phyloP scores from a whole-genome alignment of 2,888 invertebrate species.

The Hypomecis atomaria region DNA sequence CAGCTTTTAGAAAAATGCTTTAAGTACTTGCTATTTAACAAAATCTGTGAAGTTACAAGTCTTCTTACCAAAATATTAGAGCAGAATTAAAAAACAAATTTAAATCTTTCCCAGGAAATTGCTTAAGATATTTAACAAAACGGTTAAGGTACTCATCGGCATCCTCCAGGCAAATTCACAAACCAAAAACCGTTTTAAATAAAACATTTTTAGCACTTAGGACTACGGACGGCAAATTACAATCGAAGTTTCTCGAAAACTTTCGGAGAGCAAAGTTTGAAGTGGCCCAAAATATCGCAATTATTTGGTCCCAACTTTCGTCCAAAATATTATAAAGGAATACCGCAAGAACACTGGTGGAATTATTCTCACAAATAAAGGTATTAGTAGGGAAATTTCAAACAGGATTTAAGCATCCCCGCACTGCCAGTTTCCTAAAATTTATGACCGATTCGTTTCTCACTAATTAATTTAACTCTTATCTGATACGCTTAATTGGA shows the following conservation, averaged over 20 bases:
- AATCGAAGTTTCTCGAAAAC: constrained; percentile 17
- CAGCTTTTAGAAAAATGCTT: too few relatives aligned
- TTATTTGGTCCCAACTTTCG: constrained; percentile 35
- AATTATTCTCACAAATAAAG: constrained; percentile 50
- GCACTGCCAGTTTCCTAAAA: constrained; percentile 50
- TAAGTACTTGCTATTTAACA: too few relatives aligned
- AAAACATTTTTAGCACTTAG: constrained; percentile 18
- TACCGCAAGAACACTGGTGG: constrained; percentile 43
- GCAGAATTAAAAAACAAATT: too few relatives aligned
- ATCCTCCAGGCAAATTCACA: constrained; percentile 6
- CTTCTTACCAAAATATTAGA: too few relatives aligned
- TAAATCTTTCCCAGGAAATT: background rate
- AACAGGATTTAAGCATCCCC: constrained; percentile 56
- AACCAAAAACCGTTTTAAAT: constrained; percentile 20
- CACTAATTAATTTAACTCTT: constrained; percentile 74
- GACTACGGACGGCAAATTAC: constrained; percentile 23
- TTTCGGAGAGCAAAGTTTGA: constrained; percentile 37
- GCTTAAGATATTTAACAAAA: background rate
- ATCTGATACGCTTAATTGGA: constrained; percentile 70
- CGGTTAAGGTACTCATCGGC: background rate
- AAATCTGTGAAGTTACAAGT: too few relatives aligned
- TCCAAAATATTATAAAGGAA: constrained; percentile 26
- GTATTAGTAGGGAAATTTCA: constrained; percentile 48
- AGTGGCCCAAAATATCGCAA: constrained; percentile 27
- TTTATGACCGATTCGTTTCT: constrained; percentile 66